phyloP scores from a whole-genome alignment of 2,113 vertebrate species.

The Amphiprion ocellaris region DNA sequence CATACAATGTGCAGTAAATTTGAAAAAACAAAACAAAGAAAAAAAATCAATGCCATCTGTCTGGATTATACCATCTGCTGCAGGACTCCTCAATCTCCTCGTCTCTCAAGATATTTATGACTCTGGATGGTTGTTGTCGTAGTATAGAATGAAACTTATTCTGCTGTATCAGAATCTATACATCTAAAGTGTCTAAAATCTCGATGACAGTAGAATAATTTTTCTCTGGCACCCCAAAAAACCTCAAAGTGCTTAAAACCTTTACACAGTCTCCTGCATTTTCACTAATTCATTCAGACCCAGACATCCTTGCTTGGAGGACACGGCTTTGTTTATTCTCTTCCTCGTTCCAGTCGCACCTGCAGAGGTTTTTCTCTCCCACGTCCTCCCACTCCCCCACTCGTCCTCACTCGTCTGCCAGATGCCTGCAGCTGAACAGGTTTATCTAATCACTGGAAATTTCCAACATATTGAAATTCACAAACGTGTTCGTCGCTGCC shows the following conservation, averaged over 20 bases:
- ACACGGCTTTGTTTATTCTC: background rate
- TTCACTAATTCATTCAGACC: background rate
- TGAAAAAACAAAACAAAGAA: too few species aligned
- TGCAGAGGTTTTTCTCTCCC: conserved; percentile 19
- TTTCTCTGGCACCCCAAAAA: background rate
- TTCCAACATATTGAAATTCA: conserved; percentile 47
- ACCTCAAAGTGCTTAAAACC: background rate
- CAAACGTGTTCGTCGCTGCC: conserved; percentile 6
- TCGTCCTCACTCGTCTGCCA: conserved; percentile 4
- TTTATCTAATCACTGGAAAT: conserved; percentile 37
- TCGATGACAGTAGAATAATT: too few species aligned
- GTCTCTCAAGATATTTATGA: background rate
- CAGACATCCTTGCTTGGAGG: too few species aligned
- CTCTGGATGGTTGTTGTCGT: background rate
- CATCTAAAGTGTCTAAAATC: background rate
- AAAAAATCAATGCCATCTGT: too few species aligned
- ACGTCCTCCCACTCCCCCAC: conserved; percentile 17
- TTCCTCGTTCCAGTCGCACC: conserved; percentile 5
- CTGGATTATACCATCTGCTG: background rate
- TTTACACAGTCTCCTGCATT: background rate
- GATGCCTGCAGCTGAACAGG: conserved; percentile 28
- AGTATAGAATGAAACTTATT: background rate
- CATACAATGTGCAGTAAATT: too few species aligned
- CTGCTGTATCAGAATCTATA: background rate
- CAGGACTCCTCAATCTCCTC: background rate